phyloP scores from a whole-genome alignment of 2,888 invertebrate species.

The Mythimna pallens region DNA sequence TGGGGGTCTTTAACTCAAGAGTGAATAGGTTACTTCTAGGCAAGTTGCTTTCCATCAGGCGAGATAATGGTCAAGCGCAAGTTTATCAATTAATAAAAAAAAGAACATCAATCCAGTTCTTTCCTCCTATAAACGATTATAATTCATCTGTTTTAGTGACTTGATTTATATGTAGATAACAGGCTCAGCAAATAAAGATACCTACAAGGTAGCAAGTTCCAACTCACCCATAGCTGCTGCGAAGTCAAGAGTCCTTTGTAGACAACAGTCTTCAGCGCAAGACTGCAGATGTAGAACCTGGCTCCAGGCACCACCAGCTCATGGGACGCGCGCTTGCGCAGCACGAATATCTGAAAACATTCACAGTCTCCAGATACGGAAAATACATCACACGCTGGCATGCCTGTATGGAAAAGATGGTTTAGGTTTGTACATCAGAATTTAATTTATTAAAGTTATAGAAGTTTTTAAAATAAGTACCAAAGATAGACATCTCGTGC shows the following conservation, averaged over 20 bases:
- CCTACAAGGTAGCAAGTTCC: neutral
- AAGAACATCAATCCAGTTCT: too few species aligned
- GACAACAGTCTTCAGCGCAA: constrained; percentile 97
- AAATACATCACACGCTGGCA: constrained; percentile 55
- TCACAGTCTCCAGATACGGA: constrained; percentile 57
- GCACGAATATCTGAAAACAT: constrained; percentile 94
- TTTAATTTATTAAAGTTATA: neutral
- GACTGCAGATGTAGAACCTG: constrained; percentile 98
- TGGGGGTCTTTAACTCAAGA: too few species aligned
- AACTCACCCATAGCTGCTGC: constrained; percentile 95
- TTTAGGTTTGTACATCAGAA: neutral
- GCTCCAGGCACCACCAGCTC: constrained; percentile 95
- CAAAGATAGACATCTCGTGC: constrained; percentile 6
- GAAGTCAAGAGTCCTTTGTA: constrained; percentile 99
- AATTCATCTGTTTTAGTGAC: neutral
- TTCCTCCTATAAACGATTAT: too few species aligned
- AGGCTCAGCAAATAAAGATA: neutral
- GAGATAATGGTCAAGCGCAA: too few species aligned
- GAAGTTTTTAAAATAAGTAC: neutral
- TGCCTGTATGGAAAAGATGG: constrained; percentile 65
- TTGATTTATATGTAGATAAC: neutral
- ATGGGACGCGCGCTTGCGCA: constrained; percentile 98
- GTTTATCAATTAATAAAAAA: too few species aligned
- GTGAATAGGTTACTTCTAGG: too few species aligned
- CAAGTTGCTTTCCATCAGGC: too few species aligned